These are phyloP conservation scores for Macrochelys suwanniensis DNA, from an alignment of 2,797 vertebrate genomes.

Conservation along the genomic window DNA sequence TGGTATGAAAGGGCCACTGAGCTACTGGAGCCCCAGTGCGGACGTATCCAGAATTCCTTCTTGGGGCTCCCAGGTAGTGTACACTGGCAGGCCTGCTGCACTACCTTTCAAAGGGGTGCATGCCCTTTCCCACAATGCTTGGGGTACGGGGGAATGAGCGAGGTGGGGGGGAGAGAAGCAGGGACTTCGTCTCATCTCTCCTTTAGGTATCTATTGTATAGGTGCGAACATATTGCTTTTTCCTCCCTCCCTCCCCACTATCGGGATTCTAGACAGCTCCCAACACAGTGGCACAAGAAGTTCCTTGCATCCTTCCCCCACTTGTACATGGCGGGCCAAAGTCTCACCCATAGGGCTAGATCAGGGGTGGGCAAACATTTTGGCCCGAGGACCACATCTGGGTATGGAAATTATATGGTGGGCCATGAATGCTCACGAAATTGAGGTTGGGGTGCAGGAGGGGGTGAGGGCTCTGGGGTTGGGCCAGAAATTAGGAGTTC, in stretches of 20 bases:
- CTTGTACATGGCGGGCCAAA: neutral
- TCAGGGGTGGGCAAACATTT: too few relatives aligned
- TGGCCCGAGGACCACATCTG: too few relatives aligned
- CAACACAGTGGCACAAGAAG: accelerated
- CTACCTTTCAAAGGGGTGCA: neutral
- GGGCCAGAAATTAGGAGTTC: too few relatives aligned
- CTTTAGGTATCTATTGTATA: accelerated
- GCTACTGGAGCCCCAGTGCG: neutral
- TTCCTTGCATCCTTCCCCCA: neutral
- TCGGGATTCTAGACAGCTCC: neutral
- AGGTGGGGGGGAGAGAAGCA: neutral
- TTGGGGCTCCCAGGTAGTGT: neutral
- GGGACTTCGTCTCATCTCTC: neutral
- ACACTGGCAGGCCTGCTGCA: neutral
- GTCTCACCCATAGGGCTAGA: neutral
- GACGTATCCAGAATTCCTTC: neutral
- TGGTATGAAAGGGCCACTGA: neutral
- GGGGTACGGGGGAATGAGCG: accelerated
- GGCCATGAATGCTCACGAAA: too few relatives aligned
- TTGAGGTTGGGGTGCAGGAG: too few relatives aligned
- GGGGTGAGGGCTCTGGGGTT: too few relatives aligned
- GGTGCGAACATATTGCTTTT: neutral
- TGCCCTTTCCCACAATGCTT: neutral
- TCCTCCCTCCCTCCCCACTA: neutral
- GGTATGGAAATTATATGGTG: too few relatives aligned